A percentile compares a stretch with the other conserved stretches of the same genome.
Evolutionary conservation across 2,797 vertebrate genomes (phyloP).

Genomic region (Enteromius paludinosus): DNA sequence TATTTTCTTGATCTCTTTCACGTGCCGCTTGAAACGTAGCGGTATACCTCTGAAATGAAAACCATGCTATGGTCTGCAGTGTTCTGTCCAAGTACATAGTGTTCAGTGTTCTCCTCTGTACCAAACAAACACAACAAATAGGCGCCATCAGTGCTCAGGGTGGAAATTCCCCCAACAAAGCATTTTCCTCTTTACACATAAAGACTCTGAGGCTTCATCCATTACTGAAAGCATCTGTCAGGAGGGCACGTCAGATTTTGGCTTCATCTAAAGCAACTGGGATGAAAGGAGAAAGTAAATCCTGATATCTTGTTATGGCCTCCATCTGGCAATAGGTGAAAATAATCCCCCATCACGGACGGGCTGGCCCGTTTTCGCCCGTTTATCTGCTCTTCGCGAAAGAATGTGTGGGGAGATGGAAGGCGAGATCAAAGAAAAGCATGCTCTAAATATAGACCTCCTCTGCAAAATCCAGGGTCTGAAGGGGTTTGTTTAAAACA

Average conservation of each 20-base stretch:
- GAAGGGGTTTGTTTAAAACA: slow-evolving; percentile 73
- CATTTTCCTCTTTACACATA: slow-evolving; percentile 51
- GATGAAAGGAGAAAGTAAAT: slow-evolving; percentile 64
- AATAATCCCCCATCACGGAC: slow-evolving; percentile 59
- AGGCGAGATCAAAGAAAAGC: slow-evolving; percentile 75
- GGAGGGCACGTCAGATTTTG: slow-evolving; percentile 48
- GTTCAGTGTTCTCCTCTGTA: slow-evolving; percentile 29
- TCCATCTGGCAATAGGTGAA: slow-evolving; percentile 64
- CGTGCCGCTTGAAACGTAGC: slow-evolving; percentile 27
- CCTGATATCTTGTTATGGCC: slow-evolving; percentile 57
- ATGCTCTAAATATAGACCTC: slow-evolving; percentile 74
- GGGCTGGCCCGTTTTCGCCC: slow-evolving; percentile 52
- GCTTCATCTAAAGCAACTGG: slow-evolving; percentile 49
- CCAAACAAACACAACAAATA: slow-evolving; percentile 38
- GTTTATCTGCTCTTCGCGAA: slow-evolving; percentile 62
- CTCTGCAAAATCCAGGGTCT: slow-evolving; percentile 54
- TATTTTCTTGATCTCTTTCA: slow-evolving; percentile 20
- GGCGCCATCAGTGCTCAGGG: slow-evolving; percentile 35
- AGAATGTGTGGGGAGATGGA: slow-evolving; percentile 73
- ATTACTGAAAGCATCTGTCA: slow-evolving; percentile 53
- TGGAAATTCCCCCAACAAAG: slow-evolving; percentile 47
- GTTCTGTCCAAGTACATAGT: slow-evolving; percentile 31
- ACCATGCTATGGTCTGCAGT: slow-evolving; percentile 13
- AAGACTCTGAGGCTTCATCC: slow-evolving; percentile 46
- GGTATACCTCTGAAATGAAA: slow-evolving; percentile 17